Percentiles rank a stretch among this genome's conserved stretches.
These are phyloP conservation scores for Euborellia annulipes DNA, from an alignment of 1,140 invertebrate species.

Conservation along the genomic window DNA sequence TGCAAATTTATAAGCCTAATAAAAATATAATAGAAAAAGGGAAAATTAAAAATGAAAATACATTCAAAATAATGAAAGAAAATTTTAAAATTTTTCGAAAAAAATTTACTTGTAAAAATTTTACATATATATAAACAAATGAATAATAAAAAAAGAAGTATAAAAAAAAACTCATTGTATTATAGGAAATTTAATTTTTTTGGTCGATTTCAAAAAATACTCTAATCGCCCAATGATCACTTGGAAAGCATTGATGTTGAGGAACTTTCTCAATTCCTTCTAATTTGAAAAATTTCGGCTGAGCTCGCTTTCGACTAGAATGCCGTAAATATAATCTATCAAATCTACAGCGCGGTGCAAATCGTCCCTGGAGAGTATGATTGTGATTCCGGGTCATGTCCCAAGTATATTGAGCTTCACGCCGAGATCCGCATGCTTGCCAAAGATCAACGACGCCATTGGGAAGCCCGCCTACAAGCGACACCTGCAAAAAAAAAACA, in stretches of 20 bases:
- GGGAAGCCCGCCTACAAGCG: constrained; percentile 28
- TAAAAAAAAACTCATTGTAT: no score
- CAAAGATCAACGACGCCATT: constrained; percentile 34
- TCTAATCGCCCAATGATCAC: constrained; percentile 45
- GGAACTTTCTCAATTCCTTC: constrained; percentile 36
- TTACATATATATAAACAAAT: no score
- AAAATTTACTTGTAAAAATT: no score
- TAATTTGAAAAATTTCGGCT: constrained; percentile 37
- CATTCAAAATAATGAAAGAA: no score
- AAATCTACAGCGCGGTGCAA: constrained; percentile 34
- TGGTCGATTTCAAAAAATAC: constrained; percentile 15
- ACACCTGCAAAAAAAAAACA: constrained; percentile 24
- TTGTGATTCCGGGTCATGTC: constrained; percentile 37
- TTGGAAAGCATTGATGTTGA: constrained; percentile 36
- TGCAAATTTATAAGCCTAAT: no score
- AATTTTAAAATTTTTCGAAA: no score
- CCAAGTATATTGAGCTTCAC: constrained; percentile 40
- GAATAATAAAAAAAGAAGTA: no score
- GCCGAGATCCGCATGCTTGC: constrained; percentile 33
- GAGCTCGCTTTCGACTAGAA: constrained; percentile 13
- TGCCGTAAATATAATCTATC: constrained; percentile 37
- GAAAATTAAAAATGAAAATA: no score
- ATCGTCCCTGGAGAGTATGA: constrained; percentile 22
- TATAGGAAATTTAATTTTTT: not conserved
- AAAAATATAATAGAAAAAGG: no score